phyloP scores from a whole-genome alignment of 1,140 invertebrate species.

The Drosophila suzukii region DNA sequence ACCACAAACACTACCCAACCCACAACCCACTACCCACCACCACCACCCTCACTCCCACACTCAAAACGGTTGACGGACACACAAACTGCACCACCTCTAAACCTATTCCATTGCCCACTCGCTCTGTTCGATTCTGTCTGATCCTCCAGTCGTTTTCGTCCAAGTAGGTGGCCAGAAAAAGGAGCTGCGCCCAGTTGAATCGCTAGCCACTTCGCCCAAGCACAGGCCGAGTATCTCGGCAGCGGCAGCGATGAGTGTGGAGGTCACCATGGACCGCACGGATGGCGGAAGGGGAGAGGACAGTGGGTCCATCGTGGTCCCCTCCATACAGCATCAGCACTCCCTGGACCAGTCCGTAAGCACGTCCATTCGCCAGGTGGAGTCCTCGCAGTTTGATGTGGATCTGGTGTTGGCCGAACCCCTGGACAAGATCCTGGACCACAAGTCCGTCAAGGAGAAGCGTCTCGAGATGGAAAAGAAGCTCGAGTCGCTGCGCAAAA shows the following conservation, averaged over 20 bases:
- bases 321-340: constrained; percentile 78
- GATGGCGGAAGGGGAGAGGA: constrained; percentile 53
- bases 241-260: constrained; percentile 73
- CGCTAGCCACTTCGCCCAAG: constrained; percentile 83
- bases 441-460: constrained; percentile 93
- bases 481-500: constrained; percentile 92
- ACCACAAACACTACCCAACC: constrained; percentile 41
- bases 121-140: constrained; percentile 63
- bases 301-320: constrained; percentile 35
- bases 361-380: constrained; percentile 76
- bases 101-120: constrained; percentile 6
- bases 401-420: constrained; percentile 90
- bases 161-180: constrained; percentile 84
- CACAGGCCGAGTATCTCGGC: constrained; percentile 83
- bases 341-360: constrained; percentile 73
- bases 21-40: constrained; percentile 28
- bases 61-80: constrained; percentile 73
- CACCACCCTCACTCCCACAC: constrained; percentile 32
- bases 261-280: constrained; percentile 56
- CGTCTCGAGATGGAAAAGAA: constrained; percentile 94
- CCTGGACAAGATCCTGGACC: constrained; percentile 91
- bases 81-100: constrained; percentile 36
- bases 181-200: constrained; percentile 77
- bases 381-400: constrained; percentile 84
- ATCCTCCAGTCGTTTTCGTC: constrained; percentile 84